phyloP scores from a whole-genome alignment of 1,140 invertebrate genomes.

The Drosophila elegans region DNA sequence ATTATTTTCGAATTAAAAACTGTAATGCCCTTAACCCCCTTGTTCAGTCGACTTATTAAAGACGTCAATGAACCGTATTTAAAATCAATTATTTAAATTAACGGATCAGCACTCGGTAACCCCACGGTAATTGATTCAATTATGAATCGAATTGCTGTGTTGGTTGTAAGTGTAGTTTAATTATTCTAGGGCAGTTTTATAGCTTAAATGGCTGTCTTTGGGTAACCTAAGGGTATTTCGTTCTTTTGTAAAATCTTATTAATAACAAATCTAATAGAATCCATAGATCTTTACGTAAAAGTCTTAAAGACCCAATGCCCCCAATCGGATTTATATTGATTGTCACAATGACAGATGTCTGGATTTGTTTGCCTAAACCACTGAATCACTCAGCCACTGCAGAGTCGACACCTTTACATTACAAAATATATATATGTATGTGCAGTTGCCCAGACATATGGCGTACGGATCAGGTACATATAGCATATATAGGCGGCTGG shows the following conservation, averaged over 20 bases:
- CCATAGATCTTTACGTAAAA: not conserved
- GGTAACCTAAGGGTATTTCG: too few species aligned
- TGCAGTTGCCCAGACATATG: not conserved
- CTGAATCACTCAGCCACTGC: not conserved
- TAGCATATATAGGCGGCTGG: not conserved
- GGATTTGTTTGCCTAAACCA: not conserved
- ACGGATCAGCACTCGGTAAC: conserved; percentile 6
- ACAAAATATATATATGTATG: not conserved
- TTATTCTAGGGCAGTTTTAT: not conserved
- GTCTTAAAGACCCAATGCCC: not conserved
- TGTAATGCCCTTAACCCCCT: not conserved
- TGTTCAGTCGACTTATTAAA: not conserved
- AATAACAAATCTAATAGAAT: too few species aligned
- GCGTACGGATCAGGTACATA: conserved; percentile 14
- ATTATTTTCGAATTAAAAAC: not conserved
- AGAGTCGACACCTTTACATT: conserved; percentile 2
- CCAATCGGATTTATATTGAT: not conserved
- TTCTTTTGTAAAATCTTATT: too few species aligned
- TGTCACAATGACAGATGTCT: not conserved
- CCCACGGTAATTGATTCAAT: conserved; percentile 21
- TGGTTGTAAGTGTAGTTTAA: not conserved
- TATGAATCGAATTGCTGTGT: conserved; percentile 4
- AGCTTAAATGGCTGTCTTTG: not conserved
- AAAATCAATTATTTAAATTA: conserved; percentile 35
- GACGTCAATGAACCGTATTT: conserved; percentile 19